Conservation (phyloP, 2,888 invertebrate species). For the Torymus auratus region DNA sequence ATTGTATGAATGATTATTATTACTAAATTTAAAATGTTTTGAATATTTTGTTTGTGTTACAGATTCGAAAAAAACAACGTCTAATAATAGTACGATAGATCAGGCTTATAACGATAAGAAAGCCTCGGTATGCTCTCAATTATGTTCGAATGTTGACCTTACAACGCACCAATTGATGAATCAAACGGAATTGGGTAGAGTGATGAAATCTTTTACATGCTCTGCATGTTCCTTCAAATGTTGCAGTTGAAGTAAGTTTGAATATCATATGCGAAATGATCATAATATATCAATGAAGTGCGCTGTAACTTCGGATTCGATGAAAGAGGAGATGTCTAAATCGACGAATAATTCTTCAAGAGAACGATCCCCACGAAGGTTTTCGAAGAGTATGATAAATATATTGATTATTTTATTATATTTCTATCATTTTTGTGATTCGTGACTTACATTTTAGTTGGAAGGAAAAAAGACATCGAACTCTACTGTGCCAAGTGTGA, state of each 20-base stretch:
- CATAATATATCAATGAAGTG: background rate
- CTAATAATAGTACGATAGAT: too few species aligned
- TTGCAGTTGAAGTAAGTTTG: conserved; percentile 3
- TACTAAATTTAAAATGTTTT: too few species aligned
- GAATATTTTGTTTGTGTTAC: too few species aligned
- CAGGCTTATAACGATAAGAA: too few species aligned
- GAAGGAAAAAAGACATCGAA: background rate
- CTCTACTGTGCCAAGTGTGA: background rate
- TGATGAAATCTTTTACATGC: background rate
- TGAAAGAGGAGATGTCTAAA: too few species aligned
- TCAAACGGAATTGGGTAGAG: background rate
- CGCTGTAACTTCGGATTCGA: background rate
- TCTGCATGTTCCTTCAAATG: background rate
- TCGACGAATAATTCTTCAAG: too few species aligned
- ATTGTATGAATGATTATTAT: too few species aligned
- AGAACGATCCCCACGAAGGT: too few species aligned
- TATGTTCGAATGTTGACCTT: background rate
- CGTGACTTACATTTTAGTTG: background rate
- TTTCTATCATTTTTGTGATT: too few species aligned
- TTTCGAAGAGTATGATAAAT: too few species aligned
- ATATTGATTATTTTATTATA: too few species aligned
- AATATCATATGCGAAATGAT: background rate
- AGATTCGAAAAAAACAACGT: too few species aligned
- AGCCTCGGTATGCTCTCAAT: background rate
- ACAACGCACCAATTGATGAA: background rate